These are phyloP conservation scores for Brachionus asplanchnoidis DNA, from an alignment of 1,140 invertebrate genomes.

Conservation along the genomic window DNA sequence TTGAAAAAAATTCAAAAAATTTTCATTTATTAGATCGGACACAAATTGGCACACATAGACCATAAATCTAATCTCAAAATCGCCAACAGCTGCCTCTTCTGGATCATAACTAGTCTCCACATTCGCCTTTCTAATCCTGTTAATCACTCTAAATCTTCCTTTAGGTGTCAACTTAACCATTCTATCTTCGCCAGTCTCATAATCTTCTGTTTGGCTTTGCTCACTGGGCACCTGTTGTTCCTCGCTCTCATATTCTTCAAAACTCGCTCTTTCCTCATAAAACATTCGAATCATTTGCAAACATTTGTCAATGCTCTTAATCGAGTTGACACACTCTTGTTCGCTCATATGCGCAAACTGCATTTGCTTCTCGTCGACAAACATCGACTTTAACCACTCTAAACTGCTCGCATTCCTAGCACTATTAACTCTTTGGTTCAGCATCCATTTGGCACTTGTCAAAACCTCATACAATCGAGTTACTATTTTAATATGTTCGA, in stretches of 20 bases:
- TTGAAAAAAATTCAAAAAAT: not conserved
- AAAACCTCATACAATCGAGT: not conserved
- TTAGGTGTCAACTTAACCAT: not conserved
- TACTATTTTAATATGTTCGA: not conserved
- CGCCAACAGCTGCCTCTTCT: not conserved
- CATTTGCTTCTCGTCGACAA: not conserved
- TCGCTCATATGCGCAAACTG: not conserved
- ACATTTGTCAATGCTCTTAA: not conserved
- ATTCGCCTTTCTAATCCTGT: not conserved
- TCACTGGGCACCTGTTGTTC: not conserved
- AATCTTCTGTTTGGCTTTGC: not conserved
- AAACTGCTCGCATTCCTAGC: not conserved
- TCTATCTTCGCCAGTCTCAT: not conserved
- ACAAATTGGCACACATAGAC: not conserved
- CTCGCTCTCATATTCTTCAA: not conserved
- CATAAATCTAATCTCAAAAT: conserved; percentile 25
- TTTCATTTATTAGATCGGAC: conserved; percentile 19
- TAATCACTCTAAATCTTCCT: not conserved
- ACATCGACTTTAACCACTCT: not conserved
- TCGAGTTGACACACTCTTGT: not conserved
- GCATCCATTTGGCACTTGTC: not conserved
- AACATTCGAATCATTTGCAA: not conserved
- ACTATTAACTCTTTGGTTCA: not conserved
- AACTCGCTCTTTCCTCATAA: not conserved
- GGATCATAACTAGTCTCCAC: not conserved